Evolutionary conservation across 2,888 invertebrate species (phyloP), one percentile per base, ranked within the genome.

Genomic region (Teleiodes luculella): DNA sequence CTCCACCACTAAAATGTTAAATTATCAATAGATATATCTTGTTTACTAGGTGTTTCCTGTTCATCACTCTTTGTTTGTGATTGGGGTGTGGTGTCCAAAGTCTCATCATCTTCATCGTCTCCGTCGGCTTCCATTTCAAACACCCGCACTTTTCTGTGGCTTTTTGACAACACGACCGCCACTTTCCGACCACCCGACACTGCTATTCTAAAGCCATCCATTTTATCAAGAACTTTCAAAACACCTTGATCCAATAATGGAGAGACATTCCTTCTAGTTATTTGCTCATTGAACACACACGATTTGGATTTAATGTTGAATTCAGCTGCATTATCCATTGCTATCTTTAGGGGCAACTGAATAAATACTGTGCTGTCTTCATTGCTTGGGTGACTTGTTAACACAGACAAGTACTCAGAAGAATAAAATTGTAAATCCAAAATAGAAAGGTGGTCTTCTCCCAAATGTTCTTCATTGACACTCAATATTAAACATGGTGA

Each of bases 41-140:
- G 68, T 60, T 76, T 76, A 54, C 77, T 77, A 16, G 76, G 66
- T 16, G 68, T 73, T 13, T 68, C 72, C 61, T 78, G 76, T 58
- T 80, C 70, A 61, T 68, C 74, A 67, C 67, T 74, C 56, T 59
- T 68, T 57, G 71, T 75, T 55, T 80, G 73, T 18, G 87, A 88
- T 51, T 80, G 80, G 30, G 86, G 80, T 35, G 89, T 89, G 3
- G 77, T 80, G 51, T 90, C 90, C 16, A 89, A 68, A n/a, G 84
- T 84, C 54, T 90, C 91, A 51, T 95, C 95, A 35, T 95, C 95
- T 53, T 97, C 97, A 59, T 98, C 97, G 55, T 96, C 96, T 20
- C 96, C 97, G 72, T 97, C 97, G 0, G 94, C 95, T 86, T 98
- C 98, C 94, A 97, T 97, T 80, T 98, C 97, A 75, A 96, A 96